Evolutionary conservation across 2,113 vertebrate genomes (phyloP).

Genomic region (Dasypus novemcinctus): DNA sequence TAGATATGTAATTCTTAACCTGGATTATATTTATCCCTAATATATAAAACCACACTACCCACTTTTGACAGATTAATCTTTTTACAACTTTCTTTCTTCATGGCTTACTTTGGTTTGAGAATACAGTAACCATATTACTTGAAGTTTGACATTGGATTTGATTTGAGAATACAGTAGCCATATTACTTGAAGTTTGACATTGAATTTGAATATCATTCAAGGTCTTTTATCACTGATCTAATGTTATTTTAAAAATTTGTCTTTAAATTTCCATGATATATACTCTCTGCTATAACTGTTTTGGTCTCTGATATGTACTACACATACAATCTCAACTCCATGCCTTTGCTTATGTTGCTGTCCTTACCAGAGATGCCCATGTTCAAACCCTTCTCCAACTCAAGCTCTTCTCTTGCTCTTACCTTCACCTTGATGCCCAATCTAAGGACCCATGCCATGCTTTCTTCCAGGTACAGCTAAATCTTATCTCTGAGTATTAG

Average conservation of each 20-base stretch:
- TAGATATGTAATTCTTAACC: background rate
- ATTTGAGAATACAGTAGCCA: background rate
- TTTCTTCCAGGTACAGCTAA: background rate
- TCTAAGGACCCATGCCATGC: background rate
- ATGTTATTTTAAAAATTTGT: background rate
- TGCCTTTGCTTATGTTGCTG: background rate
- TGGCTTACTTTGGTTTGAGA: background rate
- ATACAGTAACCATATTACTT: background rate
- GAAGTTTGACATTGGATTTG: background rate
- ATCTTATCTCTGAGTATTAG: background rate
- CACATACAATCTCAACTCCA: background rate
- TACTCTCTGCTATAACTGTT: background rate
- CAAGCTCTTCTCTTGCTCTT: background rate
- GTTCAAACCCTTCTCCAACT: background rate
- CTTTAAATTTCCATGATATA: background rate
- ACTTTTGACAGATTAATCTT: background rate
- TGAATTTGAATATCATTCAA: background rate
- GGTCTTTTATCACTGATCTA: background rate
- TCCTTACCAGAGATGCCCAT: background rate
- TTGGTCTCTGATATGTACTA: background rate
- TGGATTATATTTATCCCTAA: background rate
- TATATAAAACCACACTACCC: background rate
- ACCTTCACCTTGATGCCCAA: background rate
- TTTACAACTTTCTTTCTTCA: background rate
- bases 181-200: background rate